These are phyloP conservation scores for Octonoba sinensis DNA, from an alignment of 2,888 invertebrate genomes.

Conservation along the genomic window DNA sequence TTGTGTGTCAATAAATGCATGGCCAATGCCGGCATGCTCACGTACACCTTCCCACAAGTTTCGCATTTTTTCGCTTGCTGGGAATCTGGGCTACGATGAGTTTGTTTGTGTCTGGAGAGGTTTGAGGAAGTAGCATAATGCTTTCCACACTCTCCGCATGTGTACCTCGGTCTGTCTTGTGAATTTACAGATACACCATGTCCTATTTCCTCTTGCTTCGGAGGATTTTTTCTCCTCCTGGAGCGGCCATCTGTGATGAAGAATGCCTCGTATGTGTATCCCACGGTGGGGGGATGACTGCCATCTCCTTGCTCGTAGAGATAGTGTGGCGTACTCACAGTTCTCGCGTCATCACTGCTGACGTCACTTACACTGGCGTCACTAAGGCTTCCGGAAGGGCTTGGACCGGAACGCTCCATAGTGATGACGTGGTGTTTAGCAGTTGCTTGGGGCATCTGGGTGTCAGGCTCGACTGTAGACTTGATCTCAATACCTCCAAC, in stretches of 20 bases:
- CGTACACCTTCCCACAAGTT: conserved; percentile 88
- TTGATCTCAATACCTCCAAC: conserved; percentile 50
- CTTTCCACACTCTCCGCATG: conserved; percentile 89
- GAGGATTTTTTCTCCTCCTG: conserved; percentile 68
- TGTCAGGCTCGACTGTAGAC: conserved; percentile 4
- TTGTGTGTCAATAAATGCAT: conserved; percentile 88
- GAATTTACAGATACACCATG: background rate
- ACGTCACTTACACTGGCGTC: conserved; percentile 39
- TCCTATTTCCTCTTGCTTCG: conserved; percentile 12
- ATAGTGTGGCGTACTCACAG: conserved; percentile 32
- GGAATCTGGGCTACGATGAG: conserved; percentile 89
- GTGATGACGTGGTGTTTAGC: conserved; percentile 23
- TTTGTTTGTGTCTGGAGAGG: conserved; percentile 89
- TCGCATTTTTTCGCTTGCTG: conserved; percentile 81
- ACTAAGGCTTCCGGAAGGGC: conserved; percentile 57
- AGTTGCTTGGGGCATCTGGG: background rate
- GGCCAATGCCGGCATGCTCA: conserved; percentile 88
- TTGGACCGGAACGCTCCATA: conserved; percentile 50
- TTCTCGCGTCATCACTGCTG: conserved; percentile 37
- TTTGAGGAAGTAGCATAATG: conserved; percentile 92
- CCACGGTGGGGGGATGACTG: conserved; percentile 68
- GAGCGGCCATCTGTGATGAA: conserved; percentile 78
- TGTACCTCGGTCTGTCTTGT: conserved; percentile 73
- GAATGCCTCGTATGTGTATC: conserved; percentile 74
- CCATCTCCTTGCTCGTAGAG: conserved; percentile 13